Base-by-base conservation (phyloP, 2,888 invertebrate species). In the Amphipyra tragopoginis region DNA sequence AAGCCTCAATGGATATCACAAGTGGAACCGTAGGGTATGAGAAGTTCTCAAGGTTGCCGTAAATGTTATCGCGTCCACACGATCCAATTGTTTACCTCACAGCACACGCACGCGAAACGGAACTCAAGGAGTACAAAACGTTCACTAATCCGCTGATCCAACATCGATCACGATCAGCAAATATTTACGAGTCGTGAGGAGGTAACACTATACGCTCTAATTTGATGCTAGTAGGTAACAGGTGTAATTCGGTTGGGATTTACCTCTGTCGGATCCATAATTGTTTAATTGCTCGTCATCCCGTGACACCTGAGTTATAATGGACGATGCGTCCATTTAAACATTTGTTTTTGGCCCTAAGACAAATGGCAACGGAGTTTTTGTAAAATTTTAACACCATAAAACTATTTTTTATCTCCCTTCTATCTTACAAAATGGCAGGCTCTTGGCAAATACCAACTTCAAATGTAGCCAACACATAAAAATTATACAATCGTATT, bases 241-340 rank as follows among this genome's bases (percentile, higher is more conserved):
- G 93, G 94, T 94, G 94, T 93, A 94, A 92, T 92, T 91, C 88
- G 86, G 89, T 91, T 91, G 88, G 86, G 91, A 90, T 94, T 96
- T 96, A 98, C 98, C 98, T 98, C 98, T 98, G 96, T 98, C 98
- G 96, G 97, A 96, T 95, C 97, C 96, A 96, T 97, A 97, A 96
- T 97, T 98, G 96, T 97, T 98, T 95, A 98, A 96, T 96, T 97
- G 97, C 95, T 98, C 98, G 97, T 98, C 98, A 97, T 98, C 98
- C 96, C 98, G 97, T 96, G 98, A 98, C 96, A 98, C 98, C 97
- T 98, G 98, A 96, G 98, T 98, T 96, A 98, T 98, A 96, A 98
- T 98, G 97, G 98, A 98, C 97, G 98, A 97, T 97, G 98, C 98
- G 98, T 98, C 98, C 98, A 98, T 98, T 95, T 95, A 95, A 93